These are phyloP conservation scores for Potamilus streckersoni DNA, from an alignment of 1,140 invertebrate genomes.

Conservation along the genomic window DNA sequence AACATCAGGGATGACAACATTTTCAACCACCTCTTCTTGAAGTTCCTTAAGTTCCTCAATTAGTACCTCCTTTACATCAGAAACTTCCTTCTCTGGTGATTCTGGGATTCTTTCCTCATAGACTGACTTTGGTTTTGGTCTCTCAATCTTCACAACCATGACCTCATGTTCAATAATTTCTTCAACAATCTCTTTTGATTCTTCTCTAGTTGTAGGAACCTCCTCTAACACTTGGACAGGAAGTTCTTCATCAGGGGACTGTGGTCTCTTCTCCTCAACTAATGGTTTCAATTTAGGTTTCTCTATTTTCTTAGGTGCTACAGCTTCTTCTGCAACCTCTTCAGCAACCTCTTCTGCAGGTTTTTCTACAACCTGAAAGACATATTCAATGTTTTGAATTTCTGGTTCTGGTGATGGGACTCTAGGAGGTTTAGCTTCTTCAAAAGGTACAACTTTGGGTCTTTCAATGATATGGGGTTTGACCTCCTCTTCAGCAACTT, in stretches of 20 bases:
- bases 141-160: conserved; percentile 39
- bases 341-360: conserved; percentile 35
- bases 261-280: no score
- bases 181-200: conserved; percentile 45
- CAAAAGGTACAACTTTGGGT: conserved; percentile 46
- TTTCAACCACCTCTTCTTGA: conserved; percentile 35
- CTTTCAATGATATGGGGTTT: conserved; percentile 46
- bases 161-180: conserved; percentile 50
- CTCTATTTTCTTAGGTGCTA: conserved; percentile 41
- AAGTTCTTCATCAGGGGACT: conserved; percentile 9
- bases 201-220: conserved; percentile 36
- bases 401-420: conserved; percentile 23
- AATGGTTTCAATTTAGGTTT: conserved; percentile 10
- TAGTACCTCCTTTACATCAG: conserved; percentile 23
- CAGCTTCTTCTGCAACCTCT: conserved; percentile 51
- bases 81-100: conserved; percentile 40
- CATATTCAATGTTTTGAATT: background rate
- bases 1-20: conserved; percentile 38
- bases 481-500: conserved; percentile 31
- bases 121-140: conserved; percentile 34
- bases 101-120: conserved; percentile 31
- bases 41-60: conserved; percentile 38
- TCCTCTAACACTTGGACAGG: conserved; percentile 47
- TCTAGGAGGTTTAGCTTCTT: conserved; percentile 21
- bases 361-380: conserved; percentile 5